A percentile compares a stretch with the other conserved stretches of the same genome.
These are phyloP conservation scores for Cottoperca gobio DNA, from an alignment of 2,797 vertebrate species.

Conservation along the genomic window DNA sequence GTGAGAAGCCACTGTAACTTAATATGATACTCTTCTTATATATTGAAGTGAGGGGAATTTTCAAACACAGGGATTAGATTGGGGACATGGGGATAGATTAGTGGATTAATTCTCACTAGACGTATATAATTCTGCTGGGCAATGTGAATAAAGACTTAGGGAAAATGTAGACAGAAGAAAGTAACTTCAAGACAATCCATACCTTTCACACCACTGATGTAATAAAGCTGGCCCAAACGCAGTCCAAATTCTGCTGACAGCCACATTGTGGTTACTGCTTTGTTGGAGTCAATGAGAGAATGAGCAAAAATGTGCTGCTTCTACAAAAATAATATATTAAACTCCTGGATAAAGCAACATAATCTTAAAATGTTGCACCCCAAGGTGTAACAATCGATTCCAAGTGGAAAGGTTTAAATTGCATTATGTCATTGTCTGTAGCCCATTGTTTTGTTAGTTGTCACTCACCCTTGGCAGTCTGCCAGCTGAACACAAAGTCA, in stretches of 20 bases:
- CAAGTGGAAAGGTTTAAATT: slow-evolving; percentile 74
- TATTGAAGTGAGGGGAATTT: slow-evolving; percentile 50
- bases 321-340: slow-evolving; percentile 78
- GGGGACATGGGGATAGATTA: slow-evolving; percentile 44
- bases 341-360: slow-evolving; percentile 66
- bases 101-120: slow-evolving; percentile 46
- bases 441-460: slow-evolving; percentile 72
- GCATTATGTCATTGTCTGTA: slow-evolving; percentile 72
- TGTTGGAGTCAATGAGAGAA: slow-evolving; percentile 66
- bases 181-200: slow-evolving; percentile 60
- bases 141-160: slow-evolving; percentile 56
- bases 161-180: slow-evolving; percentile 53
- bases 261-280: slow-evolving; percentile 51
- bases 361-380: slow-evolving; percentile 78
- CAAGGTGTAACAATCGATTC: slow-evolving; percentile 80
- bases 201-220: slow-evolving; percentile 77
- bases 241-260: slow-evolving; percentile 76
- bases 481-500: slow-evolving; percentile 59
- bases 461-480: slow-evolving; percentile 69
- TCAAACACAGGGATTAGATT: slow-evolving; percentile 37
- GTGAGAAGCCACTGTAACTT: slow-evolving; percentile 40
- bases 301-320: slow-evolving; percentile 73
- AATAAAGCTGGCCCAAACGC: slow-evolving; percentile 65
- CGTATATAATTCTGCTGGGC: slow-evolving; percentile 37
- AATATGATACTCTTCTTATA: slow-evolving; percentile 50